Percentiles rank a stretch among this genome's conserved stretches.
Conservation (phyloP, 1,140 invertebrate genomes). For the Drosophila kanapiae region DNA sequence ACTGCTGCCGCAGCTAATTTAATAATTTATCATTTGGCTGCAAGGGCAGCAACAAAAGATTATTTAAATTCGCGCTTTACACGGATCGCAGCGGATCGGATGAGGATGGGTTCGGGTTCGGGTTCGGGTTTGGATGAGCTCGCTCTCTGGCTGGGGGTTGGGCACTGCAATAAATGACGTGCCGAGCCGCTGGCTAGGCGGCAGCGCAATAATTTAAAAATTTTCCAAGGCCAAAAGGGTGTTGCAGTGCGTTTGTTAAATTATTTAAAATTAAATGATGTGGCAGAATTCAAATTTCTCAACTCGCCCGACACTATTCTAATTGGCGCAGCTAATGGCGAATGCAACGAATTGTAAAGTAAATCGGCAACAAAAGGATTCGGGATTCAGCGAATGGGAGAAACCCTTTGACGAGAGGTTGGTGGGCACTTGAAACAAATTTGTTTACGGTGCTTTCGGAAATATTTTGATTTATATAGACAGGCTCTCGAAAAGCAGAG, state of each 20-base stretch:
- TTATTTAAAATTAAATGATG: slow-evolving; percentile 84
- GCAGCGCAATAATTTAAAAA: slow-evolving; percentile 78
- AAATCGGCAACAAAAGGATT: slow-evolving; percentile 38
- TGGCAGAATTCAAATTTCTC: slow-evolving; percentile 85
- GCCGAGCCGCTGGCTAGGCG: slow-evolving; percentile 49
- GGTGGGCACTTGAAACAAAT: slow-evolving; percentile 63
- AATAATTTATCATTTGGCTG: slow-evolving; percentile 84
- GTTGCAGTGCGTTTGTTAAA: slow-evolving; percentile 50
- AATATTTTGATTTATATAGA: slow-evolving; percentile 80
- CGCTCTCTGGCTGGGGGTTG: slow-evolving; percentile 4
- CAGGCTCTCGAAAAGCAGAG: slow-evolving; percentile 27
- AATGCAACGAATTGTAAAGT: slow-evolving; percentile 75
- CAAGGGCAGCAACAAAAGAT: slow-evolving; percentile 82
- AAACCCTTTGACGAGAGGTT: slow-evolving; percentile 59
- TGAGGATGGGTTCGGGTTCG: slow-evolving; percentile 19
- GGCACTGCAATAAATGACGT: slow-evolving; percentile 53
- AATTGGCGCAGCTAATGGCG: slow-evolving; percentile 75
- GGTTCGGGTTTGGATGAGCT: not conserved
- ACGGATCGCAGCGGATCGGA: slow-evolving; percentile 40
- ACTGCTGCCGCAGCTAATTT: slow-evolving; percentile 81
- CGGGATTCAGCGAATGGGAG: not conserved
- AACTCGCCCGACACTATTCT: slow-evolving; percentile 54
- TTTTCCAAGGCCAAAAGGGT: slow-evolving; percentile 54
- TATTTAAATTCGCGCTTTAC: slow-evolving; percentile 80
- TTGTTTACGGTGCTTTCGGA: slow-evolving; percentile 73